Percentiles rank a stretch among this genome's conserved stretches.
phyloP scores from a whole-genome alignment of 2,888 invertebrate species.

The Stenchaetothrips biformis region DNA sequence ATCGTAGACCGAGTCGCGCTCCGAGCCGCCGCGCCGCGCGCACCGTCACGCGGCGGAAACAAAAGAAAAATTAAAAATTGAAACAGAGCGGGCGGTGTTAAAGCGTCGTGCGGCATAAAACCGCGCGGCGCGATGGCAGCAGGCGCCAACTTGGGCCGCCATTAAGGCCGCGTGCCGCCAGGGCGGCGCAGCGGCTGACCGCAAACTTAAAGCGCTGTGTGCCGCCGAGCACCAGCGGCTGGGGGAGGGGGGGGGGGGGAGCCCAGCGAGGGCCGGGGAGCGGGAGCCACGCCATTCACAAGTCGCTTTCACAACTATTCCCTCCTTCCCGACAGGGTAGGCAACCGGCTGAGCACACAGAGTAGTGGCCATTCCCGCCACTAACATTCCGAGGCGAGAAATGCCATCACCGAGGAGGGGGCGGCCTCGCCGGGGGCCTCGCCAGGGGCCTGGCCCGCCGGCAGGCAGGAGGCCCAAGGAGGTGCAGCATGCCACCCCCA shows the following conservation, averaged over 20 bases:
- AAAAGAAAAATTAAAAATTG: no score
- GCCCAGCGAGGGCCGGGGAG: not conserved
- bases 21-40: not conserved
- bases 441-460: not conserved
- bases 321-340: not conserved
- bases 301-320: conserved; percentile 7
- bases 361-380: not conserved
- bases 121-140: not conserved
- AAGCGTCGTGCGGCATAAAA: not conserved
- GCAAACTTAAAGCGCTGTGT: conserved; percentile 3
- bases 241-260: not conserved
- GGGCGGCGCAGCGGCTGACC: not conserved
- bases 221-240: not conserved
- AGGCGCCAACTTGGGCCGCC: not conserved
- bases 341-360: conserved; percentile 6
- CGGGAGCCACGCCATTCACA: not conserved
- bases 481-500: no score
- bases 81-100: not conserved
- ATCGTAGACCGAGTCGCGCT: no score
- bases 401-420: not conserved
- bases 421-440: not conserved
- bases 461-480: no score
- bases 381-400: conserved; percentile 22
- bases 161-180: not conserved
- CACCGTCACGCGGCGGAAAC: no score